phyloP scores from a whole-genome alignment of 2,888 invertebrate genomes.

The Gonocerus acuteangulatus region DNA sequence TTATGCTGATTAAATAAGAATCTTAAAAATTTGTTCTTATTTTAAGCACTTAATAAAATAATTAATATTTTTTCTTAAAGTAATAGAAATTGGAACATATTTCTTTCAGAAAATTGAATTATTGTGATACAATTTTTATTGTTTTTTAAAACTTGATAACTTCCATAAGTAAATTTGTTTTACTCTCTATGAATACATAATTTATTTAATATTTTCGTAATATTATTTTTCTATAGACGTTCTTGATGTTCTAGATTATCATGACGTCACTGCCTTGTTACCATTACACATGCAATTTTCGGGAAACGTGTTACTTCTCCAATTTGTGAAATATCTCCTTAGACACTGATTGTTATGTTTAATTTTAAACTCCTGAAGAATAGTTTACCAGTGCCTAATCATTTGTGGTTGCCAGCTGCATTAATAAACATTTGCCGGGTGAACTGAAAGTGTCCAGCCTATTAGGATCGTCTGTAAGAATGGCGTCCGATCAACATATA shows the following conservation, averaged over 20 bases:
- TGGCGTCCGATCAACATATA: conserved; percentile 66
- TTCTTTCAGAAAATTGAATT: too few species aligned
- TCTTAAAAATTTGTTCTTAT: too few species aligned
- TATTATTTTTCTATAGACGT: too few species aligned
- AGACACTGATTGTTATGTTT: conserved; percentile 18
- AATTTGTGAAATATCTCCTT: background rate
- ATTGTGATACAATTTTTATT: too few species aligned
- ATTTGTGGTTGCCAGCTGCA: background rate
- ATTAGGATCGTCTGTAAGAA: conserved; percentile 40
- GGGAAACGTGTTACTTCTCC: conserved; percentile 23
- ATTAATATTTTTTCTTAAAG: too few species aligned
- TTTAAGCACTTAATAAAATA: too few species aligned
- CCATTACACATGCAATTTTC: conserved; percentile 26
- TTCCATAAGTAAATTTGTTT: background rate
- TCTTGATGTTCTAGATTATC: background rate
- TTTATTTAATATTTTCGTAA: background rate
- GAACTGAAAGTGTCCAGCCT: background rate
- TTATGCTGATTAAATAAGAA: too few species aligned
- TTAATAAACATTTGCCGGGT: background rate
- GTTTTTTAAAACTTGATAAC: too few species aligned
- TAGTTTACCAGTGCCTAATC: background rate
- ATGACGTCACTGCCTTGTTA: conserved; percentile 22
- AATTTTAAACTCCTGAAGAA: conserved; percentile 1
- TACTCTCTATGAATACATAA: background rate
- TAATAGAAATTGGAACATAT: too few species aligned